Conservation (phyloP, 2,888 invertebrate species). For the Pteria penguin region DNA sequence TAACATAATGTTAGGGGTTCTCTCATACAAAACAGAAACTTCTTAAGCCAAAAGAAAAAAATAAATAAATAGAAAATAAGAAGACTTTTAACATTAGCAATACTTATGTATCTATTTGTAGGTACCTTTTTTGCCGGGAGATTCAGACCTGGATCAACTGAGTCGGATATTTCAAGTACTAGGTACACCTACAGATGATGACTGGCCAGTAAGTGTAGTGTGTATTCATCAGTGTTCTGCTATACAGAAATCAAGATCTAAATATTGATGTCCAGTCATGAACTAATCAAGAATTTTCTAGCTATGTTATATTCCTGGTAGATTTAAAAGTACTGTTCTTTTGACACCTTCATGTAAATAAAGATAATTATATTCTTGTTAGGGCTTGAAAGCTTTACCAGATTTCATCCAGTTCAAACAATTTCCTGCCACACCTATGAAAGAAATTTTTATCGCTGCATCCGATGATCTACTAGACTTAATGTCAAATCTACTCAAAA, state of each 20-base stretch:
- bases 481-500: slow-evolving; percentile 87
- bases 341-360: no score
- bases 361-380: no score
- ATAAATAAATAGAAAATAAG: neutral
- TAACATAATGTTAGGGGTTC: no score
- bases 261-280: no score
- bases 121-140: slow-evolving; percentile 96
- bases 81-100: neutral
- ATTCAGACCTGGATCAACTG: slow-evolving; percentile 97
- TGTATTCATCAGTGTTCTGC: no score
- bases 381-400: slow-evolving; percentile 83
- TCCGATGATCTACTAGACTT: slow-evolving; percentile 93
- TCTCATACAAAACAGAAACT: no score
- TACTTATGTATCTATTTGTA: slow-evolving; percentile 51
- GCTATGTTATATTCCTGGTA: no score
- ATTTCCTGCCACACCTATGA: slow-evolving; percentile 90
- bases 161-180: slow-evolving; percentile 96
- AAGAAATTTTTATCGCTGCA: slow-evolving; percentile 97
- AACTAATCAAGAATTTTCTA: no score
- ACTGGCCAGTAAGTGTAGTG: slow-evolving; percentile 91
- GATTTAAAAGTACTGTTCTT: no score
- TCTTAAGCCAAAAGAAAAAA: no score
- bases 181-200: slow-evolving; percentile 94
- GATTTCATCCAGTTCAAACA: slow-evolving; percentile 96
- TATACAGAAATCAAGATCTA: no score